These are phyloP conservation scores for Cavia aperea DNA, from an alignment of 2,113 vertebrate species.

Conservation along the genomic window DNA sequence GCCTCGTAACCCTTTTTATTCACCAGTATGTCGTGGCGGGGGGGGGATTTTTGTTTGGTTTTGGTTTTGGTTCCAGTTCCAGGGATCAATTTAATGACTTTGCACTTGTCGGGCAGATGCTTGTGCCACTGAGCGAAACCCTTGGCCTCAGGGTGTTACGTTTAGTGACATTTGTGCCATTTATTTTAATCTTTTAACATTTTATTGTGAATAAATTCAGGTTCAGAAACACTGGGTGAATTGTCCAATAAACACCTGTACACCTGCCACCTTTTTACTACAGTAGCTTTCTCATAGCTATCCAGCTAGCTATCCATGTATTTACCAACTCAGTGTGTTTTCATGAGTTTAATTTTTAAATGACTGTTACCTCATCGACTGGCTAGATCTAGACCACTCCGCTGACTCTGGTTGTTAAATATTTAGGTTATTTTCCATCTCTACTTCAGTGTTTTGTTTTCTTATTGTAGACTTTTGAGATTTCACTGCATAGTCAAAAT, in stretches of 20 bases:
- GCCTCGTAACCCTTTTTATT: background rate
- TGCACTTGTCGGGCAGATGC: no score
- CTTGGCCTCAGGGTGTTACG: background rate
- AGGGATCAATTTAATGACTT: no score
- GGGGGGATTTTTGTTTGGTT: no score
- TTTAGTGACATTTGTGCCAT: background rate
- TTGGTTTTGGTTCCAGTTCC: no score
- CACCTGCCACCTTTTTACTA: background rate
- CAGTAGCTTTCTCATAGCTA: background rate
- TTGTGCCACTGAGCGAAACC: no score
- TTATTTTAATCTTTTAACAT: background rate
- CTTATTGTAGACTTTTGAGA: background rate
- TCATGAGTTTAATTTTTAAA: background rate
- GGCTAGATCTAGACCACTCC: background rate
- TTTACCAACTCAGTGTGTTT: background rate
- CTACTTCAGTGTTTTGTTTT: background rate
- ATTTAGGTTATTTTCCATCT: background rate
- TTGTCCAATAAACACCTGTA: background rate
- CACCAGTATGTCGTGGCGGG: background rate
- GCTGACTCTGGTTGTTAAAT: no score
- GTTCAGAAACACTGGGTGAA: background rate
- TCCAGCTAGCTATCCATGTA: background rate
- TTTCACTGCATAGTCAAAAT: background rate
- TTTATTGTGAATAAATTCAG: background rate
- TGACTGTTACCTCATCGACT: background rate